Conservation (phyloP, 2,797 vertebrate genomes). For the Arnoldichthys spilopterus region DNA sequence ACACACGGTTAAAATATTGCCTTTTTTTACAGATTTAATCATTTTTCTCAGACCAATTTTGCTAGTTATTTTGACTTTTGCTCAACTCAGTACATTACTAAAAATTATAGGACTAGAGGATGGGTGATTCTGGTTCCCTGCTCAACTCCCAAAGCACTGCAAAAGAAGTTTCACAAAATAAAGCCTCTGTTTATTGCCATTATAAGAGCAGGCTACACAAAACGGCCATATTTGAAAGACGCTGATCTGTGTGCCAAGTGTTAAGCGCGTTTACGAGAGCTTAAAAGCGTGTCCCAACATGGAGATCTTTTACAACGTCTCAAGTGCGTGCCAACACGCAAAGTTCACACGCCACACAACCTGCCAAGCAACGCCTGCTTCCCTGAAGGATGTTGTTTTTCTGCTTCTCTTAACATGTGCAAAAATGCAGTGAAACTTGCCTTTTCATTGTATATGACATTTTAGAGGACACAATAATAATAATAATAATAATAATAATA, state of each 20-base stretch:
- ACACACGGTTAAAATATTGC: no score
- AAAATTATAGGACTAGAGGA: no score
- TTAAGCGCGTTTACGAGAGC: slow-evolving; percentile 55
- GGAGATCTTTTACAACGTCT: slow-evolving; percentile 69
- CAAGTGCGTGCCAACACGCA: slow-evolving; percentile 72
- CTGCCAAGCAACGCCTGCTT: slow-evolving; percentile 59
- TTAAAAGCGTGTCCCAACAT: slow-evolving; percentile 64
- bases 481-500: no score
- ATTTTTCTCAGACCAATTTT: background rate
- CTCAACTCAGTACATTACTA: background rate
- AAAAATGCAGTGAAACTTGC: no score
- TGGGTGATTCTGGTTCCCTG: background rate
- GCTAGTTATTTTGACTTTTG: background rate
- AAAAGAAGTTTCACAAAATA: background rate
- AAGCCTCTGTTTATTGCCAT: background rate
- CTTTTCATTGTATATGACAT: no score
- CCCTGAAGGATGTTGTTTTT: background rate
- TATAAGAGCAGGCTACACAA: slow-evolving; percentile 10
- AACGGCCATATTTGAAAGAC: slow-evolving; percentile 13
- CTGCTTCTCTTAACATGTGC: background rate
- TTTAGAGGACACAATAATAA: no score
- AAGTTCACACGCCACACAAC: slow-evolving; percentile 58
- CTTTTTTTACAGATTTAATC: no score
- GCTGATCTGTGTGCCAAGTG: slow-evolving; percentile 53
- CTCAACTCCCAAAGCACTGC: no score